Evolutionary conservation across 92 coral and sea anemone genomes (phyloP).

Genomic region (Desmophyllum pertusum): DNA sequence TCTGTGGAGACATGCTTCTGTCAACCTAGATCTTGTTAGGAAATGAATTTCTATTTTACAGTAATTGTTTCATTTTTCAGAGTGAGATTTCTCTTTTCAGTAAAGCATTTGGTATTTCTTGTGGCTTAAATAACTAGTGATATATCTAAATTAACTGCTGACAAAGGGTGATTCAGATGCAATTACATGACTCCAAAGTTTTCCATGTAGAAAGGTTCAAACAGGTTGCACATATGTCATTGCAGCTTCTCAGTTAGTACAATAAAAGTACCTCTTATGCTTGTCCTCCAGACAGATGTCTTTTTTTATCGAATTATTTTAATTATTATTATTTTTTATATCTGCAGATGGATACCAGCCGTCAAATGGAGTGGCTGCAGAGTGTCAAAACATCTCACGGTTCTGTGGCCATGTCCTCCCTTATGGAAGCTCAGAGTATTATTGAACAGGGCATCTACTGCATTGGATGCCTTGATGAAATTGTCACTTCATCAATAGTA

Average conservation of each 20-base stretch:
- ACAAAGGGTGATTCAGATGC: too few species aligned
- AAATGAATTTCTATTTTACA: too few species aligned
- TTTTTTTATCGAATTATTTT: not conserved
- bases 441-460: constrained; percentile 64
- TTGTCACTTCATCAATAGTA: not conserved
- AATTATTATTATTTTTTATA: too few species aligned
- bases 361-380: constrained; percentile 75
- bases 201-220: too few species aligned
- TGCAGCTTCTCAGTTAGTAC: too few species aligned
- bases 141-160: too few species aligned
- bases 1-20: not conserved
- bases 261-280: not conserved
- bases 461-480: constrained; percentile 55
- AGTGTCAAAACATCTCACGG: constrained; percentile 77
- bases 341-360: constrained; percentile 66
- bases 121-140: too few species aligned
- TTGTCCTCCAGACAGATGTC: not conserved
- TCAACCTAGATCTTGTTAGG: not conserved
- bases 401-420: constrained; percentile 79
- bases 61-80: too few species aligned
- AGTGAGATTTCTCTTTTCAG: too few species aligned
- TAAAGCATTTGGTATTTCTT: too few species aligned
- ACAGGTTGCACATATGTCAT: too few species aligned
- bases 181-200: too few species aligned
- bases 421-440: constrained; percentile 80